Conservation (phyloP, 1,140 invertebrate genomes). For the Drosophila truncata region DNA sequence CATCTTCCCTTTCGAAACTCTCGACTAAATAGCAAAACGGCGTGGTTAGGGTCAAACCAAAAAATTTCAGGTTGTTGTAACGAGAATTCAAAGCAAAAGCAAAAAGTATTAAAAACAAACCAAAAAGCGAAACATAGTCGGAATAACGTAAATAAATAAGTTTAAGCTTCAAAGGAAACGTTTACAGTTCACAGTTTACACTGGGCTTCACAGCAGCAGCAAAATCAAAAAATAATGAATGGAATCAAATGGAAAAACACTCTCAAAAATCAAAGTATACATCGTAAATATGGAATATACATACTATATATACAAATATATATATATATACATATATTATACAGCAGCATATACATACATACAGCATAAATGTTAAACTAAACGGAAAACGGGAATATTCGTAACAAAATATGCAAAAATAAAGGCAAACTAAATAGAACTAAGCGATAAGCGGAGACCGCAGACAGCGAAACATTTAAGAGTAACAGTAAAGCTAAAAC, state of each 20-base stretch:
- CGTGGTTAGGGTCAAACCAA: constrained; percentile 53
- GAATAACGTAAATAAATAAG: constrained; percentile 29
- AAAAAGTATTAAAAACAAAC: constrained; percentile 29
- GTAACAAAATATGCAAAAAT: constrained; percentile 35
- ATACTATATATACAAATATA: constrained; percentile 17
- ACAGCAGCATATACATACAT: constrained; percentile 35
- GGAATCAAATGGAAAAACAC: constrained; percentile 27
- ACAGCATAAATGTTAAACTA: constrained; percentile 38
- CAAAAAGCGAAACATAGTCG: constrained; percentile 25
- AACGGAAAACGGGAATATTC: constrained; percentile 28
- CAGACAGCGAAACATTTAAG: constrained; percentile 37
- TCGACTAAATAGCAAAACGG: constrained; percentile 29
- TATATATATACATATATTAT: constrained; percentile 15
- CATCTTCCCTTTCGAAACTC: constrained; percentile 16
- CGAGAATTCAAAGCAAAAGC: constrained; percentile 41
- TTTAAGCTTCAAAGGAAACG: constrained; percentile 42
- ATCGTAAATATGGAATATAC: constrained; percentile 34
- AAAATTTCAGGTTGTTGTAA: constrained; percentile 62
- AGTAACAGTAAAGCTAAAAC: constrained; percentile 38
- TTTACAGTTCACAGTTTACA: constrained; percentile 81
- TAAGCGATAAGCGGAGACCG: constrained; percentile 32
- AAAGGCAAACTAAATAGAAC: constrained; percentile 58
- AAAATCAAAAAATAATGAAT: constrained; percentile 70
- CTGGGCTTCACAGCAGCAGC: constrained; percentile 84
- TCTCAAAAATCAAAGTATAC: constrained; percentile 58